Evolutionary conservation across 2,113 vertebrate species (phyloP).

Genomic region (Eolophus roseicapilla): DNA sequence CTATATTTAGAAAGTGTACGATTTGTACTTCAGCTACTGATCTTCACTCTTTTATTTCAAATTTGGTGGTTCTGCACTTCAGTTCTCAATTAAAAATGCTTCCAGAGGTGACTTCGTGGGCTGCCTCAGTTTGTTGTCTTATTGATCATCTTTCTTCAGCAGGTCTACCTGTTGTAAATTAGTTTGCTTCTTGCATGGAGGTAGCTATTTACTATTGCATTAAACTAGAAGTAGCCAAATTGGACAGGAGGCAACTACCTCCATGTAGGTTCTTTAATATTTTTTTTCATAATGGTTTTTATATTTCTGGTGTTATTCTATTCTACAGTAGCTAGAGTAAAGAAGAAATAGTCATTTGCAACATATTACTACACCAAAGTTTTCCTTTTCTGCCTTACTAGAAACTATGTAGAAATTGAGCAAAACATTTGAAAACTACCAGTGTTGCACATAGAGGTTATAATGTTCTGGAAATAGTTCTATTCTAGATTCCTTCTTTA

Average conservation of each 20-base stretch:
- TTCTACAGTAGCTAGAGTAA: background rate
- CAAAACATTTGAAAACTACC: background rate
- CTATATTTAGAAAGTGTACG: background rate
- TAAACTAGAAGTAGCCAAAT: background rate
- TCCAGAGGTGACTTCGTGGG: background rate
- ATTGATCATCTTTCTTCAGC: background rate
- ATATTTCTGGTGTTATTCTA: background rate
- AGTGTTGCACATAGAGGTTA: background rate
- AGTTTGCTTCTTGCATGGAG: background rate
- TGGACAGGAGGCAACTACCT: background rate
- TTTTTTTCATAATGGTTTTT: background rate
- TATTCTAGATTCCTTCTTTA: background rate
- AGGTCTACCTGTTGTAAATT: background rate
- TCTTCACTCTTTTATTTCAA: background rate
- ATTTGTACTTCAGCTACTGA: background rate
- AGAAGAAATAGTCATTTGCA: background rate
- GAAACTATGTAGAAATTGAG: background rate
- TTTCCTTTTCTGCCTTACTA: background rate
- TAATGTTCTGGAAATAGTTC: background rate
- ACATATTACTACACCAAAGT: background rate
- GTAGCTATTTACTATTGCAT: background rate
- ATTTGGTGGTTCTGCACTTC: background rate
- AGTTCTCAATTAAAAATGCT: background rate
- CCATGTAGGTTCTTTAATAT: background rate
- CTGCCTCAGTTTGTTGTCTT: background rate